These are phyloP conservation scores for Mycogona germanica DNA, from an alignment of 2,888 invertebrate species.

Conservation along the genomic window DNA sequence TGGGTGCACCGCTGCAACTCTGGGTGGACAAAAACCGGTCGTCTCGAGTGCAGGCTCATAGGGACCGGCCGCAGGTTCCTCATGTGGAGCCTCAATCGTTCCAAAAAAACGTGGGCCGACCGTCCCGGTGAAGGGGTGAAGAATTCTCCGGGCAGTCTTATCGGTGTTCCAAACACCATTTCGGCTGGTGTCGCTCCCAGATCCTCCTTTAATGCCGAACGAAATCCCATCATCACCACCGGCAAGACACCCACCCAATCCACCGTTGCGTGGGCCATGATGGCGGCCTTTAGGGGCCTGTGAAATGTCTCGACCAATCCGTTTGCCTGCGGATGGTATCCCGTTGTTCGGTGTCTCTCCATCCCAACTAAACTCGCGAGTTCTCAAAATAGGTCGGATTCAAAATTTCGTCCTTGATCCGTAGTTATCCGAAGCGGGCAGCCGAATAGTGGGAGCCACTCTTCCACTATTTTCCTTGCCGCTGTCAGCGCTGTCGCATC, in stretches of 20 bases:
- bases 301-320: slow-evolving; percentile 27
- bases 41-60: no score
- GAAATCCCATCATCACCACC: not conserved
- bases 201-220: not conserved
- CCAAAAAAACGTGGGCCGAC: no score
- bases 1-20: no score
- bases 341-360: slow-evolving; percentile 22
- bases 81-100: no score
- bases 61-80: no score
- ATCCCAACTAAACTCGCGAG: no score
- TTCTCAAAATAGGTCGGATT: no score
- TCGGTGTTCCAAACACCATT: not conserved
- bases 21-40: no score
- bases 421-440: not conserved
- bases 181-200: not conserved
- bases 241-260: not conserved
- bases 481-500: slow-evolving; percentile 1
- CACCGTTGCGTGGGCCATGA: slow-evolving; percentile 18
- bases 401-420: not conserved
- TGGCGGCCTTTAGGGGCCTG: slow-evolving; percentile 24
- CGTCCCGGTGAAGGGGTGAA: not conserved
- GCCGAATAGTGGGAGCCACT: not conserved
- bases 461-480: not conserved
- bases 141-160: not conserved
- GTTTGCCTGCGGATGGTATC: slow-evolving; percentile 25